phyloP scores from a whole-genome alignment of 2,888 invertebrate species.

The Nemotelus pantherinus region DNA sequence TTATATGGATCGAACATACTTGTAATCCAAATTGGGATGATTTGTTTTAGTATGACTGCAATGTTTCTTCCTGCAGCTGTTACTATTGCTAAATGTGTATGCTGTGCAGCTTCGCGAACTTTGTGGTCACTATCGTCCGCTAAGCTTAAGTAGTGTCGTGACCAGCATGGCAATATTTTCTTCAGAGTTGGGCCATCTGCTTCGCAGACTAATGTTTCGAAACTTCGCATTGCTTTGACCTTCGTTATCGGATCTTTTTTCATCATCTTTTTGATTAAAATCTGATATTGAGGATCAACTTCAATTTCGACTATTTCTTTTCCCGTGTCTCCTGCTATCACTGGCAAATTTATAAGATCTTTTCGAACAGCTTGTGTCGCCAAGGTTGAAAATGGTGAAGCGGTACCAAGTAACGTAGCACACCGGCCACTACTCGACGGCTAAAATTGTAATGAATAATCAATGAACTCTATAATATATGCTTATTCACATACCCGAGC shows the following conservation, averaged over 20 bases:
- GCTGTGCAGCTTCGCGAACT: conserved; percentile 81
- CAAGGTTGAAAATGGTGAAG: conserved; percentile 73
- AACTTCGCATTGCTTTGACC: conserved; percentile 82
- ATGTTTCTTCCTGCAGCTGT: conserved; percentile 76
- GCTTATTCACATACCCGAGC: conserved; percentile 70
- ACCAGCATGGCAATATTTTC: conserved; percentile 82
- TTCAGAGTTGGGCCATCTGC: conserved; percentile 75
- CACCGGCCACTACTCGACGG: conserved; percentile 91
- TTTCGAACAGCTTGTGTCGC: conserved; percentile 68
- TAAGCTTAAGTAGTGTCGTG: conserved; percentile 78
- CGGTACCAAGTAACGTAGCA: conserved; percentile 78
- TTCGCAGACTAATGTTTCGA: conserved; percentile 74
- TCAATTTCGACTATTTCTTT: conserved; percentile 71
- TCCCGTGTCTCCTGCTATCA: too few species aligned
- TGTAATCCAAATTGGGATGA: conserved; percentile 86
- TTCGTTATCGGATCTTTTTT: conserved; percentile 93
- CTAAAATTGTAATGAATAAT: conserved; percentile 66
- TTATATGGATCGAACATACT: conserved; percentile 87
- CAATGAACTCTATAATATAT: neutral
- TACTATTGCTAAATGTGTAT: conserved; percentile 77
- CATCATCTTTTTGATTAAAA: conserved; percentile 85
- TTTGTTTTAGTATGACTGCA: conserved; percentile 80
- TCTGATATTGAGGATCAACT: conserved; percentile 77
- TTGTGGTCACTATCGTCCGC: conserved; percentile 83
- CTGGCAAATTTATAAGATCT: too few species aligned